A percentile compares a stretch with the other conserved stretches of the same genome.
Evolutionary conservation across 1,140 invertebrate species (phyloP).

Genomic region (Musca vetustissima): DNA sequence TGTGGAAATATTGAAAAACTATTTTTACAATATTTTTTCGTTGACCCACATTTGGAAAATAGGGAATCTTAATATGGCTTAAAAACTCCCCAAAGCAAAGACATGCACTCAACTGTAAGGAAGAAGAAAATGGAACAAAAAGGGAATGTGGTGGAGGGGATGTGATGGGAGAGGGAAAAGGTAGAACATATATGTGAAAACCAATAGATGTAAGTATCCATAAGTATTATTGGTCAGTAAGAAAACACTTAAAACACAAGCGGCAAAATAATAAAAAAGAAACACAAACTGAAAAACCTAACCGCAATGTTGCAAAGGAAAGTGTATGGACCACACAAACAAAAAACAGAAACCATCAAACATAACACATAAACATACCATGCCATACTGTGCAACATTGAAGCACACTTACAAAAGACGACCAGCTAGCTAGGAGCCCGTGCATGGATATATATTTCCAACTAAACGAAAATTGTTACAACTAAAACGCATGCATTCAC

Average conservation of each 20-base stretch:
- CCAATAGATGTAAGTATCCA: slow-evolving; percentile 18
- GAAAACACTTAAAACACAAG: slow-evolving; percentile 10
- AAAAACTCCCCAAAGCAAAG: too few relatives aligned
- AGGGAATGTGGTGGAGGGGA: background rate
- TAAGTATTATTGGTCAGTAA: slow-evolving; percentile 20
- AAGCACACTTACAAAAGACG: background rate
- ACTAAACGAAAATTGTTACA: background rate
- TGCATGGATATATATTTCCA: background rate
- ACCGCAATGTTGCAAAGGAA: background rate
- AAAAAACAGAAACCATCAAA: too few relatives aligned
- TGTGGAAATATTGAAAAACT: too few relatives aligned
- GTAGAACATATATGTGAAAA: slow-evolving; percentile 11
- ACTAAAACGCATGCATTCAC: background rate
- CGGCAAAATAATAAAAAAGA: background rate
- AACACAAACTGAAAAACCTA: background rate
- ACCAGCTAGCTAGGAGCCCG: too few relatives aligned
- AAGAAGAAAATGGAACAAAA: background rate
- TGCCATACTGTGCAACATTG: background rate
- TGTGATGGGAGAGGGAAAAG: background rate
- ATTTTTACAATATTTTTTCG: too few relatives aligned
- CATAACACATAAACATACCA: too few relatives aligned
- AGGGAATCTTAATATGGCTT: too few relatives aligned
- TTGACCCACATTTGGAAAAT: too few relatives aligned
- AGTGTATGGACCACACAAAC: slow-evolving; percentile 3
- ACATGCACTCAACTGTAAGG: background rate